Base-by-base conservation (phyloP, 1,140 invertebrate genomes). In the Leptinotarsa texana region DNA sequence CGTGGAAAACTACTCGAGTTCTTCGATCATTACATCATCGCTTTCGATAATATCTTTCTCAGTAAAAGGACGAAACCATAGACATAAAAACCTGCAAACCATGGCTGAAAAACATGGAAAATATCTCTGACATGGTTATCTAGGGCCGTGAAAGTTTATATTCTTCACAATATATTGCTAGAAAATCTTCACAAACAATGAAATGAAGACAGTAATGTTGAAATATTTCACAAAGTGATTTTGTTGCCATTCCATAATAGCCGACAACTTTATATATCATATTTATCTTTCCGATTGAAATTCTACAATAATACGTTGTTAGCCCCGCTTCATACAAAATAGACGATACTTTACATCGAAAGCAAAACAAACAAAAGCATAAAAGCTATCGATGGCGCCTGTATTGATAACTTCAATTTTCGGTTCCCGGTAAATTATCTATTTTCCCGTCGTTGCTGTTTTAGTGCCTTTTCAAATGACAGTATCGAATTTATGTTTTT, bases 371-470 rank as follows among this genome's bases (percentile, higher is more conserved):
- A 57, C 51, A 57, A 57, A 57, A 57, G 51, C 51, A 57, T 57
- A 57, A 57, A 57, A 57, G 51, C n/a, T 57, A 57, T 57, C 51
- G 51, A 57, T 57, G 51, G 51, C 51, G 51, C 51, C 51, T 57
- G 15, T 57, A 17, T 57, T 18, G 51, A 57, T 57, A 57, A 57
- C 15, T 57, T 57, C 51, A 57, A 57, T 57, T 57, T 57, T 18
- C 51, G n/a, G 51, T 18, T 18, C n/a, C 51, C 51, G 15, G 51
- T 57, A 57, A 57, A 57, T 57, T 57, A 57, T 57, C 51, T 57
- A 57, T 18, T 18, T 17, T 17, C 51, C n/a, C 51, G 15, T 57
- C n/a, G 51, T 57, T 18, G n/a, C 6, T 18, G 15, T 57, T 18
- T 57, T 15, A 18, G 15, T 57, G 51, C 51, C 51, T 42, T 42